Evolutionary conservation across 2,888 invertebrate species (phyloP), one percentile per base, ranked within the genome.

Genomic region (Meiosimyza decipiens): DNA sequence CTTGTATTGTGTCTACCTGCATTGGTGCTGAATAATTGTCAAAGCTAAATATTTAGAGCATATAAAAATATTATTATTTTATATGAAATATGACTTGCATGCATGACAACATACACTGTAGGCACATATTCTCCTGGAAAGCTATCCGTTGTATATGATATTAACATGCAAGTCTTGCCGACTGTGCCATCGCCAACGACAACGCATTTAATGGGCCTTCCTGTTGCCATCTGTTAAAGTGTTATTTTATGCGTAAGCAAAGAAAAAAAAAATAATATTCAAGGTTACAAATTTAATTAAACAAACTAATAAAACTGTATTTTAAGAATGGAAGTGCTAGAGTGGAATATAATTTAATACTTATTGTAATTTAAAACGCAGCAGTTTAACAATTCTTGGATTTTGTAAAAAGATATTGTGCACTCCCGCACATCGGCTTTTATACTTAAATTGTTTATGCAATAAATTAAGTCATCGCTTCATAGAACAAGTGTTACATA

Each of bases 1-100:
- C 98, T 77, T 97, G 96, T 81, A 98, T 96, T 77, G 97, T 96
- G 89, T 99, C 99, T 73, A 98, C 98, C 81, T 97, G 97, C 96
- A 99, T 97, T 64, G 98, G 98, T 64, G 98, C 98, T 60, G 98
- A 98, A 87, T 99, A 99, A 89, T 99, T 99, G 88, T 99, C 99
- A 89, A 99, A 99, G 82, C 98, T 82, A 70, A 71, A 15, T 3
- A 9, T 40, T 28, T 52, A 52, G 54, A 63, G 54, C 16, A 71
- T 55, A 73, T 74, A 72, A 71, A 66, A 66, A 74, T 74, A 67
- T 66, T 66, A 71, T n/a, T 49, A 60, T 47, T 11, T 50, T 5
- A 28, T 66, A 62, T 59, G 16, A 62, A 50, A 64, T 13, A 54
- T 47, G n/a, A 47, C 69, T 54, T 64, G 33, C 28, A 69, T 11